These are phyloP conservation scores for Nyleta sp. DNA, from an alignment of 2,888 invertebrate genomes.

Conservation along the genomic window DNA sequence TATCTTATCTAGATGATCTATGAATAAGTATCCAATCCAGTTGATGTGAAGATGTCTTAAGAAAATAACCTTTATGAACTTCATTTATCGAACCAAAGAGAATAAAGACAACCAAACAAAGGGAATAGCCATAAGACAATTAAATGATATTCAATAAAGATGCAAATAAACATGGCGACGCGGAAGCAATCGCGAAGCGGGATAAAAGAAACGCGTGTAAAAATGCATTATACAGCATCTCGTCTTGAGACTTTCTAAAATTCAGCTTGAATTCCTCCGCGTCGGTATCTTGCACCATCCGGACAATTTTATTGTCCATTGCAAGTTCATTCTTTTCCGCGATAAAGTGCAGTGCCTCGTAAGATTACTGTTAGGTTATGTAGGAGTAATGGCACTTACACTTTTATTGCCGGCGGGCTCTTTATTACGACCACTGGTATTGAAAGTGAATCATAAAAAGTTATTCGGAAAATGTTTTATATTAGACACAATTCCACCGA, in stretches of 20 bases:
- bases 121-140: too few relatives aligned
- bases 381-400: conserved; percentile 39
- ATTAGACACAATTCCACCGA: not conserved
- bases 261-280: not conserved
- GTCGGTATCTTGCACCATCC: conserved; percentile 5
- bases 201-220: not conserved
- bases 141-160: too few relatives aligned
- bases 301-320: conserved; percentile 39
- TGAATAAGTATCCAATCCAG: too few relatives aligned
- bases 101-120: too few relatives aligned
- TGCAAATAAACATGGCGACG: not conserved
- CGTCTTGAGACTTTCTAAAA: conserved; percentile 14
- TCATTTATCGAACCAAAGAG: too few relatives aligned
- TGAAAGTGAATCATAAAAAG: conserved; percentile 36
- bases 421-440: conserved; percentile 20
- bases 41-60: too few relatives aligned
- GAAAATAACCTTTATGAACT: too few relatives aligned
- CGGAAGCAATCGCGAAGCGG: not conserved
- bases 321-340: conserved; percentile 39
- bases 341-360: conserved; percentile 24
- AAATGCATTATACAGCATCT: not conserved
- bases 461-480: conserved; percentile 2
- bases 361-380: conserved; percentile 44
- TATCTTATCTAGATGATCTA: too few relatives aligned
- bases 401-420: conserved; percentile 8